A percentile compares a stretch with the other conserved stretches of the same genome.
Evolutionary conservation across 2,113 vertebrate species (phyloP).

Genomic region (Salvelinus fontinalis): DNA sequence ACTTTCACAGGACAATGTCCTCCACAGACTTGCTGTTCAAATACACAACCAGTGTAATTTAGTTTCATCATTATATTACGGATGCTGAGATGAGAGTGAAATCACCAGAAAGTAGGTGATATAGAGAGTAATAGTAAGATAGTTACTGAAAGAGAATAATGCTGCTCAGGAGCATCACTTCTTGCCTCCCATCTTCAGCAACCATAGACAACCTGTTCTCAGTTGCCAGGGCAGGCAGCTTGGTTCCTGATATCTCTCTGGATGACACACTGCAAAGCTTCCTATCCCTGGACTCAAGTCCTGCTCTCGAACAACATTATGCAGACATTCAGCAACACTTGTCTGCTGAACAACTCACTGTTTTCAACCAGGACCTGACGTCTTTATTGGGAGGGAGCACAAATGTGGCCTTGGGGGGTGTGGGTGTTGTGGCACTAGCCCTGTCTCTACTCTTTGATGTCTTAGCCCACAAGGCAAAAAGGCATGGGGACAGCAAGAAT

Average conservation of each 20-base stretch:
- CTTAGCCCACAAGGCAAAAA: constrained; percentile 48
- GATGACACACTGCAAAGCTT: constrained; percentile 63
- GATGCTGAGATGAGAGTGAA: neutral
- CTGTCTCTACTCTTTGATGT: constrained; percentile 70
- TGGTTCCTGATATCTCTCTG: constrained; percentile 72
- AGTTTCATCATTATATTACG: neutral
- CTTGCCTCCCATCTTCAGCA: constrained; percentile 63
- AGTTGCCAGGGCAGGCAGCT: constrained; percentile 56
- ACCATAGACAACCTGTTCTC: constrained; percentile 68
- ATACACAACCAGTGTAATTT: neutral
- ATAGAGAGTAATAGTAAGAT: neutral
- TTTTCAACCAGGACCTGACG: constrained; percentile 54
- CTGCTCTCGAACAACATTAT: constrained; percentile 62
- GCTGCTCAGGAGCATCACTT: constrained; percentile 1
- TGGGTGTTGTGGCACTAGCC: constrained; percentile 72
- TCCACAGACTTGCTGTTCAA: neutral
- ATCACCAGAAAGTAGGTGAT: neutral
- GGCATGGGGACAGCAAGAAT: constrained; percentile 13
- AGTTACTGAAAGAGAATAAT: constrained; percentile 17
- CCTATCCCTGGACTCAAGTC: constrained; percentile 70
- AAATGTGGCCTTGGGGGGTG: constrained; percentile 61
- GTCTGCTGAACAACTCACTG: constrained; percentile 51
- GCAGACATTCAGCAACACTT: constrained; percentile 53
- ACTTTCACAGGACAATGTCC: constrained; percentile 1
- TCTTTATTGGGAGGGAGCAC: constrained; percentile 45